phyloP scores from a whole-genome alignment of 2,888 invertebrate species.

The Oscheius onirici region DNA sequence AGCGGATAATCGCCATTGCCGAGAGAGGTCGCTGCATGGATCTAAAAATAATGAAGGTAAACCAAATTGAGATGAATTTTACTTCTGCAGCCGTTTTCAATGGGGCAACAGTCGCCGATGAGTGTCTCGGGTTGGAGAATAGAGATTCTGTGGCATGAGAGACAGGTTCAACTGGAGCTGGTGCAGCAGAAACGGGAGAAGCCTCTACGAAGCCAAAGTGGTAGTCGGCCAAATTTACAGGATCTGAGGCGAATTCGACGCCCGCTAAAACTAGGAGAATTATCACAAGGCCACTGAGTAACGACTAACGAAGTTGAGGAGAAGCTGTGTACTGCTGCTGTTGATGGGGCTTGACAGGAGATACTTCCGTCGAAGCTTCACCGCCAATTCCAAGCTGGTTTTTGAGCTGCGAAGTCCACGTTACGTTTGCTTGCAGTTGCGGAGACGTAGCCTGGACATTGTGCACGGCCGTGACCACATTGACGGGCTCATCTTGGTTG shows the following conservation, averaged over 20 bases:
- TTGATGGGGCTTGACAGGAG: conserved; percentile 8
- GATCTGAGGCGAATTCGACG: conserved; percentile 48
- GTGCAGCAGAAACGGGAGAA: conserved; percentile 33
- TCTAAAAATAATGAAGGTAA: conserved; percentile 1
- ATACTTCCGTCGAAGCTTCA: conserved; percentile 15
- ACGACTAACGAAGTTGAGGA: conserved; percentile 28
- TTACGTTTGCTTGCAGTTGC: conserved; percentile 35
- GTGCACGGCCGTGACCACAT: conserved; percentile 3
- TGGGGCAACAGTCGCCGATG: conserved; percentile 10
- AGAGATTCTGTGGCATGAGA: conserved; percentile 10
- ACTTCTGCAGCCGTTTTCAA: conserved; percentile 23
- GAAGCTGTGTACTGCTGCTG: conserved; percentile 2
- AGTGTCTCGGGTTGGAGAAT: conserved; percentile 19
- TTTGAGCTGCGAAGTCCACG: conserved; percentile 61
- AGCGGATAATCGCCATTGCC: conserved; percentile 26
- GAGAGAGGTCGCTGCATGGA: neutral
- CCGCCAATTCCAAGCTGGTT: conserved; percentile 61
- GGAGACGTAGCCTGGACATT: conserved; percentile 23
- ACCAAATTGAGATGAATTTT: neutral
- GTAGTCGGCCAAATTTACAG: conserved; percentile 40
- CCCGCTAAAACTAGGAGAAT: conserved; percentile 26
- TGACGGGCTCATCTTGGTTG: conserved; percentile 12
- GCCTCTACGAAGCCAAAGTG: conserved; percentile 52
- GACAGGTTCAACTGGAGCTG: conserved; percentile 11
- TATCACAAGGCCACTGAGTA: conserved; percentile 18